phyloP scores from a whole-genome alignment of 2,888 invertebrate species.

The Zootermopsis nevadensis region DNA sequence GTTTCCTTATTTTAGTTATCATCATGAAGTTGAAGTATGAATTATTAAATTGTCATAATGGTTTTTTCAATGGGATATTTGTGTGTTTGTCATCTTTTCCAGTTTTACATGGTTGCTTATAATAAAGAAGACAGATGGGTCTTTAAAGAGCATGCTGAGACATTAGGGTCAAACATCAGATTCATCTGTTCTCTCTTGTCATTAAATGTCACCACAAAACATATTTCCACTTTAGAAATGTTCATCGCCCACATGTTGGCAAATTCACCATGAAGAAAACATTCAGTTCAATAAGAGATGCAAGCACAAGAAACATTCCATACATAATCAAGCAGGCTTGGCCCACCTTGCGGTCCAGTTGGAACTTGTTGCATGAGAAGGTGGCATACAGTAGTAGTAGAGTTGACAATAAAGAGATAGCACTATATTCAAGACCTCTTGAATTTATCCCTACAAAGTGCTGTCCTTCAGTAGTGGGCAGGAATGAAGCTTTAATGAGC shows the following conservation, averaged over 20 bases:
- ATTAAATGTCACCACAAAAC: neutral
- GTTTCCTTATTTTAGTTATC: too few relatives aligned
- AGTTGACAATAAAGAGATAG: slow-evolving; percentile 88
- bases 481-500: slow-evolving; percentile 88
- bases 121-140: neutral
- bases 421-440: slow-evolving; percentile 89
- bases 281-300: slow-evolving; percentile 91
- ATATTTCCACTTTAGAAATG: neutral
- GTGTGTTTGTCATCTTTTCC: neutral
- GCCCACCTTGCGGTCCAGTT: slow-evolving; percentile 87
- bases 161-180: neutral
- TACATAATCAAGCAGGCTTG: slow-evolving; percentile 88
- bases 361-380: slow-evolving; percentile 88
- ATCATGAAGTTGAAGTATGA: too few relatives aligned
- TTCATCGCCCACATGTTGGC: slow-evolving; percentile 75
- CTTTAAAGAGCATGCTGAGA: neutral
- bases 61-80: neutral
- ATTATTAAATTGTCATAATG: neutral
- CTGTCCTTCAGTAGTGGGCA: slow-evolving; percentile 81
- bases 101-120: neutral
- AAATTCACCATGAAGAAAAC: slow-evolving; percentile 92
- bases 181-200: neutral
- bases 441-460: slow-evolving; percentile 91
- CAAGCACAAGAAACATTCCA: slow-evolving; percentile 85
- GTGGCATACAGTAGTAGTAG: slow-evolving; percentile 85